Base-by-base conservation (phyloP, 1,140 invertebrate species). In the Lutraria rhynchaena region DNA sequence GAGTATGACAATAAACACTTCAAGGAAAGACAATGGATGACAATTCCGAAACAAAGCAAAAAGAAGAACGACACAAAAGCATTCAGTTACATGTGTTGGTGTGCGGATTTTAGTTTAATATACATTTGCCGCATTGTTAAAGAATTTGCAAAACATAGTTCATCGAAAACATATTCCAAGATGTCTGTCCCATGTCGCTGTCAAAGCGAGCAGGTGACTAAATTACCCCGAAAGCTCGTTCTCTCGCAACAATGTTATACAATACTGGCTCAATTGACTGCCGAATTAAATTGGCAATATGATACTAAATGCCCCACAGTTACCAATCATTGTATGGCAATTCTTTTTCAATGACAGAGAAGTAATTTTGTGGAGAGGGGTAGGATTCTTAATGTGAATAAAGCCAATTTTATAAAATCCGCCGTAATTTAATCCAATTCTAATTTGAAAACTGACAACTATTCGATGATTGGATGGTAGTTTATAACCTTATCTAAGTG, bases 401-500 rank as follows among this genome's bases (percentile, higher is more conserved):
- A 41, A 60, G 58, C 73, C 73, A 75, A 75, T 75, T 75, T 75
- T 46, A 19, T 49, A 35, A 75, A 75, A 44, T 75, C 63, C 29
- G 73, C 46, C 4, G 73, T 44, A 75, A 75, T 63, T 75, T 75
- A 75, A 75, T 75, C 73, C 73, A 60, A 61, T 75, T 75, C 73
- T 75, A 75, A 75, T 75, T 75, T 61, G 35, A 75, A 75, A 75
- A 60, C 27, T 75, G 73, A 75, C 73, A 75, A 61, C 55, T 31
- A 29, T 51, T 57, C 63, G 31, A 24, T 44, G 57, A 35, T 24
- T 31, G 37, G 22, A 61, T 37, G 58, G 49, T 44, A 44, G 19
- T 75, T 75, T 60, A 75, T 75, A 22, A 61, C 53, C 55, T 37
- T 41, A 57, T 55, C 46, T 41, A 11, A 19, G 3, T 29, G 73